A percentile compares a stretch with the other conserved stretches of the same genome.
phyloP scores from a whole-genome alignment of 2,113 vertebrate genomes.

The Illadopsis cleaveri region DNA sequence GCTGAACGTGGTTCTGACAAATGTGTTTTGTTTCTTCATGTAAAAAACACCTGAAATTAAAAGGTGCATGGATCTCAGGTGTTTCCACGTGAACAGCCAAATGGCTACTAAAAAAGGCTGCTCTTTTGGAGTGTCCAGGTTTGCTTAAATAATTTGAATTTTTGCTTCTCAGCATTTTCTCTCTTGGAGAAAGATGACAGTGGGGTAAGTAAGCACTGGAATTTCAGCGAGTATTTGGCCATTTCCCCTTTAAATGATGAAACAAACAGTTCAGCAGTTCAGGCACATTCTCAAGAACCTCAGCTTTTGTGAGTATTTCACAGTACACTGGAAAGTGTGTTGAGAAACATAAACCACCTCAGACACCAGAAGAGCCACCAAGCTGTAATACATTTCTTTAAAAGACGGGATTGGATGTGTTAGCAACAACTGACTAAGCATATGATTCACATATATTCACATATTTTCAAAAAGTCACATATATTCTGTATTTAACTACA shows the following conservation, averaged over 20 bases:
- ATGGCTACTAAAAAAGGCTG: not conserved
- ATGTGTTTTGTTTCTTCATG: not conserved
- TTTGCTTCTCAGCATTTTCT: slow-evolving; percentile 63
- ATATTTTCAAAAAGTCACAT: not conserved
- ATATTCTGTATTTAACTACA: not conserved
- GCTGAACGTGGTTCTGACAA: not conserved
- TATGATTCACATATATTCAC: not conserved
- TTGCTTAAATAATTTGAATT: not conserved
- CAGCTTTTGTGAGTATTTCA: slow-evolving; percentile 40
- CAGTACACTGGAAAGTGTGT: slow-evolving; percentile 73
- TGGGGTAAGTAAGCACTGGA: slow-evolving; percentile 61
- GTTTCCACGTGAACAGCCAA: not conserved
- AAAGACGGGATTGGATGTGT: not conserved
- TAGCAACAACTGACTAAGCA: not conserved
- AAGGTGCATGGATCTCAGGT: not conserved
- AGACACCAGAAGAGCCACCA: slow-evolving; percentile 43
- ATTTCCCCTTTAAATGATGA: slow-evolving; percentile 70
- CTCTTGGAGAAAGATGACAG: slow-evolving; percentile 66
- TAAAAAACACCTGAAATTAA: not conserved
- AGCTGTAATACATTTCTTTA: not conserved
- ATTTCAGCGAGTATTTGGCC: slow-evolving; percentile 72
- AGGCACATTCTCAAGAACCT: slow-evolving; percentile 71
- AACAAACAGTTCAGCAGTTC: slow-evolving; percentile 74
- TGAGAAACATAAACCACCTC: slow-evolving; percentile 61
- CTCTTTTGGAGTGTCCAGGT: not conserved